phyloP scores from a whole-genome alignment of 2,797 vertebrate genomes.

The Tadarida brasiliensis region DNA sequence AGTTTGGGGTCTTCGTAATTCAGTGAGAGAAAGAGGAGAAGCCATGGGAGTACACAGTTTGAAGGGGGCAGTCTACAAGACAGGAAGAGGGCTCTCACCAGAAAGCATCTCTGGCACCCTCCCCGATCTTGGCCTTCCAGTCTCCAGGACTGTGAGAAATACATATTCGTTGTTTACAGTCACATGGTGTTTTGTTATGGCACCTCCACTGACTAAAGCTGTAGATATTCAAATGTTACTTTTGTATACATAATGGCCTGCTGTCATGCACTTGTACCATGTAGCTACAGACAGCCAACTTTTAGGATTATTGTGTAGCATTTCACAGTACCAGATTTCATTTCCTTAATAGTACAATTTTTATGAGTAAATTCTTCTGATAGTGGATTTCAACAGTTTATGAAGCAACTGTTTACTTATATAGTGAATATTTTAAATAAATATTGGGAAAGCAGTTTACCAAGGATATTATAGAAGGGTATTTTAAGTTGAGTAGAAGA shows the following conservation, averaged over 20 bases:
- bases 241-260: background rate
- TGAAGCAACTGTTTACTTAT: background rate
- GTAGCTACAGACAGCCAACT: background rate
- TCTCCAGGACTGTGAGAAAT: background rate
- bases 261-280: background rate
- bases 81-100: background rate
- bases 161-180: background rate
- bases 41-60: background rate
- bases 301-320: background rate
- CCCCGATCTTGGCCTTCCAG: background rate
- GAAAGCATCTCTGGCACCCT: background rate
- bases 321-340: background rate
- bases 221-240: background rate
- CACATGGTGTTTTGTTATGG: background rate
- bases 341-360: background rate
- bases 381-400: background rate
- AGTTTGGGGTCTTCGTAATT: background rate
- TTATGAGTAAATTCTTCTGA: background rate
- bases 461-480: background rate
- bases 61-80: background rate
- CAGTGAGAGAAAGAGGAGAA: background rate
- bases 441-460: background rate
- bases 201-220: background rate
- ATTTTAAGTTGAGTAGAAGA: background rate
- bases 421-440: background rate